A percentile compares a stretch with the other conserved stretches of the same genome.
Evolutionary conservation across 2,888 invertebrate species (phyloP).

Genomic region (Ochropacha duplaris): DNA sequence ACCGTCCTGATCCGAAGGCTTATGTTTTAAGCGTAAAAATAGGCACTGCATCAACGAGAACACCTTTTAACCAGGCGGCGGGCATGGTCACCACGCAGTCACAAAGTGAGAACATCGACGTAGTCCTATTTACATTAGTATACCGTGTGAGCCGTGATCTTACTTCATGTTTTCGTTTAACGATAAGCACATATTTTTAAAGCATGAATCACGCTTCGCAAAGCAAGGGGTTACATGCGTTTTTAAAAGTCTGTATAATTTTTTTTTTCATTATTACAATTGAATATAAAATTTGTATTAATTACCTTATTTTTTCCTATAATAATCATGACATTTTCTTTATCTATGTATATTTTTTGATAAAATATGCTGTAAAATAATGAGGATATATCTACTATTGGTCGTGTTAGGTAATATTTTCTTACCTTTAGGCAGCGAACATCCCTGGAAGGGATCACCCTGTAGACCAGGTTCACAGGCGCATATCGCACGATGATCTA

Average conservation of each 20-base stretch:
- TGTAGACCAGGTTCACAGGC: slow-evolving; percentile 83
- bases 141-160: slow-evolving; percentile 73
- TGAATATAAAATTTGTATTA: neutral
- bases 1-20: slow-evolving; percentile 57
- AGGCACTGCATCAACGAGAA: slow-evolving; percentile 48
- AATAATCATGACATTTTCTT: neutral
- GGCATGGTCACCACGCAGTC: slow-evolving; percentile 75
- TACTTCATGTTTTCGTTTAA: slow-evolving; percentile 47
- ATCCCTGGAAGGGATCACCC: slow-evolving; percentile 86
- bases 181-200: slow-evolving; percentile 64
- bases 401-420: neutral
- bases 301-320: neutral
- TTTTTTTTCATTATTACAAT: neutral
- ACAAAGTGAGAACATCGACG: slow-evolving; percentile 57
- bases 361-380: slow-evolving; percentile 12
- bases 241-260: neutral
- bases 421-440: slow-evolving; percentile 71
- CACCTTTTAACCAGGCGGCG: slow-evolving; percentile 55
- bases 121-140: slow-evolving; percentile 70
- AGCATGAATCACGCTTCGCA: slow-evolving; percentile 79
- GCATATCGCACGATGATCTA: slow-evolving; percentile 86
- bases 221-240: slow-evolving; percentile 76
- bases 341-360: neutral
- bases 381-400: slow-evolving; percentile 13
- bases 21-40: slow-evolving; percentile 68